Percentiles rank a stretch among this genome's conserved stretches.
Conservation (phyloP, 2,797 vertebrate genomes). For the Urophycis tenuis region DNA sequence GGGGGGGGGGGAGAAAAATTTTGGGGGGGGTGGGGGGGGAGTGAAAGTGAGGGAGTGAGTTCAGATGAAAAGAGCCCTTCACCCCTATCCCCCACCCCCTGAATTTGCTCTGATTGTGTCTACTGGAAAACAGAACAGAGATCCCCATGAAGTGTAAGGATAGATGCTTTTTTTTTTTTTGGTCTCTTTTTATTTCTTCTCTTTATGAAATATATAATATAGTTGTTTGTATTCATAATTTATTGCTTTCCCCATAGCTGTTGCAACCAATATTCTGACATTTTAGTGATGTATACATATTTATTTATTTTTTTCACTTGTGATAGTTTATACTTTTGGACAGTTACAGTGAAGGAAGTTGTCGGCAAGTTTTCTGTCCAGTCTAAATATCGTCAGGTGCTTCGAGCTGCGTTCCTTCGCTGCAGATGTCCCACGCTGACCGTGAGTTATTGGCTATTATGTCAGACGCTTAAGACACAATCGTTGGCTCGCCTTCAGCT, state of each 20-base stretch:
- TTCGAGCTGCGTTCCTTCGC: not conserved
- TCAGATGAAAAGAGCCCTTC: constrained; percentile 51
- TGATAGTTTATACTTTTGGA: not conserved
- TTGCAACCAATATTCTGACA: not conserved
- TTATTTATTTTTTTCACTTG: not conserved
- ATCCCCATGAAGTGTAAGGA: constrained; percentile 57
- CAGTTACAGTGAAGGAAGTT: not conserved
- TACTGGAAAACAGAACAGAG: constrained; percentile 49
- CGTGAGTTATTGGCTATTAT: not conserved
- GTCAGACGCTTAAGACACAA: not conserved
- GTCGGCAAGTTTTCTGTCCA: not conserved
- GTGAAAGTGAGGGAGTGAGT: constrained; percentile 33
- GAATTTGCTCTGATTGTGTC: constrained; percentile 31
- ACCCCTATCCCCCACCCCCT: constrained; percentile 29
- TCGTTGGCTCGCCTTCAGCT: not conserved
- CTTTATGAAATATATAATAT: not conserved
- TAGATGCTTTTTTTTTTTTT: constrained; percentile 48
- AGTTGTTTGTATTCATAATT: not conserved
- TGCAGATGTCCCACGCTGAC: not conserved
- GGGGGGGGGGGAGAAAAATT: constrained; percentile 28
- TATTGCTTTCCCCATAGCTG: constrained; percentile 1
- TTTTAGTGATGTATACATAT: not conserved
- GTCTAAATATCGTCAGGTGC: no score
- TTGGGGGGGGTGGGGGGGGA: constrained; percentile 19
- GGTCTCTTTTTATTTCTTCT: constrained; percentile 5